A percentile compares a stretch with the other conserved stretches of the same genome.
phyloP scores from a whole-genome alignment of 2,888 invertebrate genomes.

The Tromatobia lineatoria region DNA sequence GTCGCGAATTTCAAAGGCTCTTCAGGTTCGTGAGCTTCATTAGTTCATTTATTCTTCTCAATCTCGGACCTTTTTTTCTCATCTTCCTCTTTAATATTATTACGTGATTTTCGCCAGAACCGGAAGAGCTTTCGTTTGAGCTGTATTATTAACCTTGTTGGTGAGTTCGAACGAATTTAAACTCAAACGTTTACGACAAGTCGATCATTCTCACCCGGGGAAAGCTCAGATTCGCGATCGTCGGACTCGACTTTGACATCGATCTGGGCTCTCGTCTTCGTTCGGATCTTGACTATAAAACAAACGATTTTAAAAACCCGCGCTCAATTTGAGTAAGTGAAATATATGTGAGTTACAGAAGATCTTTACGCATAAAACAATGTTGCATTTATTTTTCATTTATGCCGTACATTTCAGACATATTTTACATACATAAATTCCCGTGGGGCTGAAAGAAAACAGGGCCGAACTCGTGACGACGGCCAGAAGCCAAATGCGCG shows the following conservation, averaged over 20 bases:
- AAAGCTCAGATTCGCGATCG: slow-evolving; percentile 46
- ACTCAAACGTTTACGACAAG: background rate
- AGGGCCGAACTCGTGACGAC: slow-evolving; percentile 64
- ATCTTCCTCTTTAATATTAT: slow-evolving; percentile 2
- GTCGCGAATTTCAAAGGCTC: slow-evolving; percentile 56
- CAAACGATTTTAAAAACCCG: background rate
- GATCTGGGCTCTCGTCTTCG: slow-evolving; percentile 62
- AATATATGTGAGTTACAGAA: no score
- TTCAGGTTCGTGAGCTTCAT: slow-evolving; percentile 49
- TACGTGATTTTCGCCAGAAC: slow-evolving; percentile 38
- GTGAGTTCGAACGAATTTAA: slow-evolving; percentile 52
- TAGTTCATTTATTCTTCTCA: slow-evolving; percentile 1
- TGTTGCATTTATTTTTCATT: no score
- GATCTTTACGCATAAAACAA: no score
- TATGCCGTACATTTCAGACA: background rate
- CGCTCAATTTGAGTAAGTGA: no score
- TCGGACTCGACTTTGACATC: slow-evolving; percentile 49
- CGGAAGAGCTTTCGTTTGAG: slow-evolving; percentile 59
- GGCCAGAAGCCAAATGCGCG: slow-evolving; percentile 55
- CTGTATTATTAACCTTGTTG: slow-evolving; percentile 19
- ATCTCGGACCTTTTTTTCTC: slow-evolving; percentile 7
- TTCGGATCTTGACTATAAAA: slow-evolving; percentile 52
- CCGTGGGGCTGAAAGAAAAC: background rate
- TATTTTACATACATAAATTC: background rate
- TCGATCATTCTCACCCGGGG: slow-evolving; percentile 48